Evolutionary conservation across 2,888 invertebrate species (phyloP), one percentile per base, ranked within the genome.

Genomic region (Thysanoteuthis rhombus): DNA sequence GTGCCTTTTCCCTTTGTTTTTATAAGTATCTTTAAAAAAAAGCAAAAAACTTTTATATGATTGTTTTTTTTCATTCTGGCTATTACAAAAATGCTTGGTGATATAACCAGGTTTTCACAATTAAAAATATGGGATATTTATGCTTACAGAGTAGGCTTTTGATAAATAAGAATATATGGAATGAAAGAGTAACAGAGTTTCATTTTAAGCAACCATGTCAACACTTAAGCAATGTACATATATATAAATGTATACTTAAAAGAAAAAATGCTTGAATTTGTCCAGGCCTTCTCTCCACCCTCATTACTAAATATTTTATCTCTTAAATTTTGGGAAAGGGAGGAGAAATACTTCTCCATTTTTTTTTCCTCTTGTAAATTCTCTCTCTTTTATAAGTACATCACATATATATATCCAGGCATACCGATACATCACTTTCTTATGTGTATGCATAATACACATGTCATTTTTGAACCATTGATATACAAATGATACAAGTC

Each of bases 381-480:
- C 75, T 75, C 36, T 75, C 75, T 75, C 75, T 32, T 28, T 42
- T 58, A 8, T 28, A 75, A 16, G n/a, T n/a, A 36, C 75, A 75
- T 75, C n/a, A 75, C n/a, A 75, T 75, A 52, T 52, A 52, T 52
- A 52, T 52, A 75, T n/a, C n/a, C n/a, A 75, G n/a, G 19, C n/a
- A 75, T 75, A 75, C 19, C 36, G 75, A 75, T 75, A 75, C 75
- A n/a, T 75, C 75, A 75, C 75, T 36, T n/a, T n/a, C 75, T 1
- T 75, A 75, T 75, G 75, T n/a, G 75, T 4, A 75, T 75, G 19
- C 75, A 36, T n/a, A 36, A 75, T n/a, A 75, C 52, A 75, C 75
- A 75, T 75, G n/a, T n/a, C 75, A 75, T 75, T 75, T 75, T 75
- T 75, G 75, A 75, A 75, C 75, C 75, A 75, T 75, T 75, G n/a